Conservation (phyloP, 1,140 invertebrate species). For the Bombus superbus region DNA sequence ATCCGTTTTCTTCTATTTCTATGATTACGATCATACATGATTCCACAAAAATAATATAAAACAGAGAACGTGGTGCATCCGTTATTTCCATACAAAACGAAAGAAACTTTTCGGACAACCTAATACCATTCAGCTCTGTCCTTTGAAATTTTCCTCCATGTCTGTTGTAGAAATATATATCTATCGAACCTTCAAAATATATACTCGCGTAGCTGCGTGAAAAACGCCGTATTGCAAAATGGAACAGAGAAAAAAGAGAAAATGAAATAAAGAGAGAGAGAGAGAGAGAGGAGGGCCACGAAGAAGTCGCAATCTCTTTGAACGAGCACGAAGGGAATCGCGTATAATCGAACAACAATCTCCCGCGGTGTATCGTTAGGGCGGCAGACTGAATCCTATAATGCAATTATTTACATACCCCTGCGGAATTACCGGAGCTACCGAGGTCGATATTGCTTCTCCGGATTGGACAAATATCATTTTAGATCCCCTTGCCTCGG, state of each 20-base stretch:
- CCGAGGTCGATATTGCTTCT: slow-evolving; percentile 74
- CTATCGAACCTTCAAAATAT: too few species aligned
- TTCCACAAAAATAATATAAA: too few species aligned
- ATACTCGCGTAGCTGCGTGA: too few species aligned
- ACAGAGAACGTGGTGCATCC: too few species aligned
- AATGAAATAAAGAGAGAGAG: not conserved
- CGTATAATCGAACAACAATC: slow-evolving; percentile 74
- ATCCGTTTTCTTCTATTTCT: too few species aligned
- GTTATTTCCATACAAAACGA: too few species aligned
- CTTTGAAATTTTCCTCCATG: too few species aligned
- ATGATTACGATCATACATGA: too few species aligned
- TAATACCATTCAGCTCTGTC: too few species aligned
- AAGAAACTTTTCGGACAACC: too few species aligned
- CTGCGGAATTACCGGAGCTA: slow-evolving; percentile 68
- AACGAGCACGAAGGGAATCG: slow-evolving; percentile 66
- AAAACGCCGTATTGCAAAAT: not conserved
- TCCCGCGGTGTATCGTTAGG: slow-evolving; percentile 55
- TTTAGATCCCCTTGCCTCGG: slow-evolving; percentile 60
- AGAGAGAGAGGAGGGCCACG: slow-evolving; percentile 55
- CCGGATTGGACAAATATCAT: slow-evolving; percentile 77
- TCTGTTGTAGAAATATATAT: too few species aligned
- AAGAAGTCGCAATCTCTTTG: slow-evolving; percentile 72
- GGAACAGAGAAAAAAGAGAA: not conserved
- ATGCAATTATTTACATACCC: slow-evolving; percentile 81
- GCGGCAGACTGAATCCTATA: slow-evolving; percentile 63